These are phyloP conservation scores for Perca flavescens DNA, from an alignment of 2,113 vertebrate species.

Conservation along the genomic window DNA sequence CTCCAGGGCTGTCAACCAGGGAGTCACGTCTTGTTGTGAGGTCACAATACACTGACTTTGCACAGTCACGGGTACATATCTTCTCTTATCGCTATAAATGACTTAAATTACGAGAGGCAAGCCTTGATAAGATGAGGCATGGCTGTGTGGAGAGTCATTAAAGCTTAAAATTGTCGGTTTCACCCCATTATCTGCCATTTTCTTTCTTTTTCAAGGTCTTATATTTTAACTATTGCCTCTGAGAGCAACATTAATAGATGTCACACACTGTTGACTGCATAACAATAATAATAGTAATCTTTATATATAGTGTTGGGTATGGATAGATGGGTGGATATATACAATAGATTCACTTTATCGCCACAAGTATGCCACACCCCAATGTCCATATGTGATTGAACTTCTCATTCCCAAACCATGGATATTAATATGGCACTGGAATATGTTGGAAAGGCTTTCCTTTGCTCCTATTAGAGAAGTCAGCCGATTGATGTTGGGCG, in stretches of 20 bases:
- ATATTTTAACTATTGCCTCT: background rate
- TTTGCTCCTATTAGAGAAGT: background rate
- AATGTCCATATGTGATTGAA: background rate
- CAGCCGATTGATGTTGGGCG: background rate
- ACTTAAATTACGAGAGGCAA: background rate
- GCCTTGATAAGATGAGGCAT: background rate
- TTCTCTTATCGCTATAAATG: background rate
- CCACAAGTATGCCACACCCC: background rate
- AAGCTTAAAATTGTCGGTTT: background rate
- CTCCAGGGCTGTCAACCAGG: background rate
- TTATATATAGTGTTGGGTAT: background rate
- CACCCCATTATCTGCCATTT: background rate
- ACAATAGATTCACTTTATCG: background rate
- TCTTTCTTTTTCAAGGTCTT: background rate
- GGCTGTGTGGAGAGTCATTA: background rate
- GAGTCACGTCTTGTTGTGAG: constrained; percentile 4
- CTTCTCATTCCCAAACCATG: no score
- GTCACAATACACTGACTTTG: constrained; percentile 4
- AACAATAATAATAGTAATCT: no score
- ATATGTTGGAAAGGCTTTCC: background rate
- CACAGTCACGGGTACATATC: background rate
- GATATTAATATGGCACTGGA: background rate
- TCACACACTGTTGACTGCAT: background rate
- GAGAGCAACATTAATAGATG: background rate
- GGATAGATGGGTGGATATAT: background rate